These are phyloP conservation scores for Diadegma fenestrale DNA, from an alignment of 2,888 invertebrate species.

Conservation along the genomic window DNA sequence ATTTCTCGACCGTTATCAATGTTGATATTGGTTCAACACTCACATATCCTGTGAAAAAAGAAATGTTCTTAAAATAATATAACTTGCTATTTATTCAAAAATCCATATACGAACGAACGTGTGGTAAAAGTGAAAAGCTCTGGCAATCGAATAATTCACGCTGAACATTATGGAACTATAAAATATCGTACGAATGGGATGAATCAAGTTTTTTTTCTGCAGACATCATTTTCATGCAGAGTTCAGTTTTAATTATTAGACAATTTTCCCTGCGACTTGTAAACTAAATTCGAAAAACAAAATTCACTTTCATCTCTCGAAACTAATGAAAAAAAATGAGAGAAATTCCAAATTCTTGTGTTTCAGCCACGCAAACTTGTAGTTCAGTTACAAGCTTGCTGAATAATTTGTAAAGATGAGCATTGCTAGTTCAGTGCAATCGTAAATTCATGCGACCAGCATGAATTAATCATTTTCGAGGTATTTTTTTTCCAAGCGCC, in stretches of 20 bases:
- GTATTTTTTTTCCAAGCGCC: neutral
- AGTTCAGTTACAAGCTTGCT: neutral
- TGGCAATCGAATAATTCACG: neutral
- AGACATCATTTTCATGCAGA: neutral
- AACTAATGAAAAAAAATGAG: neutral
- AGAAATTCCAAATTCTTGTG: neutral
- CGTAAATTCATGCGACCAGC: neutral
- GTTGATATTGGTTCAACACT: neutral
- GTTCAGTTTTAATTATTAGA: neutral
- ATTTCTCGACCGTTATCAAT: neutral
- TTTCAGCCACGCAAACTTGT: neutral
- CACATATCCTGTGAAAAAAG: neutral
- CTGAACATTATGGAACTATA: neutral
- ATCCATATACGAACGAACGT: neutral
- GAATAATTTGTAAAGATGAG: constrained; percentile 3
- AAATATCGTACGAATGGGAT: neutral
- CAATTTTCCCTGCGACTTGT: neutral
- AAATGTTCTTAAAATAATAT: neutral
- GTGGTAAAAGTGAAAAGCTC: neutral
- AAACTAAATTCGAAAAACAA: neutral
- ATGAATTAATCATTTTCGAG: neutral
- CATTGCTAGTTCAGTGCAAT: neutral
- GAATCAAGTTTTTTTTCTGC: neutral
- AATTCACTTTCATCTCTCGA: neutral
- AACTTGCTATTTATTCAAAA: neutral